Evolutionary conservation across 2,888 invertebrate genomes (phyloP).

Genomic region (Oscheius sp.): DNA sequence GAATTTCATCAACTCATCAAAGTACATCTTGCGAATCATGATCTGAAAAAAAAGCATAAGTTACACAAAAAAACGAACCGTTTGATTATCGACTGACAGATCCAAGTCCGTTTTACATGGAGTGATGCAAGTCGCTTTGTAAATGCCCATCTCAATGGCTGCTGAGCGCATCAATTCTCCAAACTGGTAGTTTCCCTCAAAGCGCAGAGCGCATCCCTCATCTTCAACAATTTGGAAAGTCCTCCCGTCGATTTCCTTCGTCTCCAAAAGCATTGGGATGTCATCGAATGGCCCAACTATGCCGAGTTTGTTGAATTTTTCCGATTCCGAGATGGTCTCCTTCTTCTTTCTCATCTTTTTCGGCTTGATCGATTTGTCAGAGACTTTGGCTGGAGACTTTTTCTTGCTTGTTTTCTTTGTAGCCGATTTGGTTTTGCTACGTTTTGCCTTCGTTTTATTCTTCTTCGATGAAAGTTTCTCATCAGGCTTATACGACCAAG

Average conservation of each 20-base stretch:
- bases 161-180: background rate
- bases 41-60: background rate
- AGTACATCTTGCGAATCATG: background rate
- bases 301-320: background rate
- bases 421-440: background rate
- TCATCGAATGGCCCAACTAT: background rate
- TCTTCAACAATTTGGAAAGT: background rate
- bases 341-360: background rate
- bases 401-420: too few relatives aligned
- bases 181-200: background rate
- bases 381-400: too few relatives aligned
- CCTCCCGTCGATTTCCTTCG: background rate
- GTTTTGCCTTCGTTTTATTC: background rate
- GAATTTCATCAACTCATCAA: background rate
- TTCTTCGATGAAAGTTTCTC: background rate
- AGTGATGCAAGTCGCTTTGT: background rate
- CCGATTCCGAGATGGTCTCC: background rate
- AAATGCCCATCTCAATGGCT: background rate
- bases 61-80: background rate
- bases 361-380: too few relatives aligned
- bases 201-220: background rate
- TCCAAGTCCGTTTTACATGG: too few relatives aligned
- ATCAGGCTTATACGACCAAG: background rate
- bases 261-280: background rate
- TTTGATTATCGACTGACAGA: too few relatives aligned